Percentiles rank a stretch among this genome's conserved stretches.
Evolutionary conservation across 2,113 vertebrate species (phyloP).

Genomic region (Aspiorhynchus laticeps): DNA sequence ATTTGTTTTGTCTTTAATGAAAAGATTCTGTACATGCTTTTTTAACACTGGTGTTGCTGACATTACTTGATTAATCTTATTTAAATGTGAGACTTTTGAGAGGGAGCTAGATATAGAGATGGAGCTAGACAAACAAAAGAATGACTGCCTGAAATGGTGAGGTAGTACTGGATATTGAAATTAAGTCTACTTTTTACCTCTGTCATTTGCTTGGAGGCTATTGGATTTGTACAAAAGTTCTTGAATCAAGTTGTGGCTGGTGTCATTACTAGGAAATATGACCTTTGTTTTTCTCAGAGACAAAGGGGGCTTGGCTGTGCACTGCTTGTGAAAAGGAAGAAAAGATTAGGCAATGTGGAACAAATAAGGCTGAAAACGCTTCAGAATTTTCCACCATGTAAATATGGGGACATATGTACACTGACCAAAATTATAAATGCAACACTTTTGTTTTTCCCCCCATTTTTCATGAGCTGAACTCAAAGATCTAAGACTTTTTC

Average conservation of each 20-base stretch:
- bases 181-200: not conserved
- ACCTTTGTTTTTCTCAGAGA: conserved; percentile 50
- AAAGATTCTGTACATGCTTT: not conserved
- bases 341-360: not conserved
- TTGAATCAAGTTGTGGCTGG: conserved; percentile 53
- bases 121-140: not conserved
- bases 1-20: not conserved
- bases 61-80: not conserved
- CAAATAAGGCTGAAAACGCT: conserved; percentile 11
- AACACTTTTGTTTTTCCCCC: too few species aligned
- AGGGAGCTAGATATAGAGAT: not conserved
- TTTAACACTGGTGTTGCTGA: not conserved
- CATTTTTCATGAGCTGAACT: too few species aligned
- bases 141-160: not conserved
- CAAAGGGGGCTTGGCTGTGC: conserved; percentile 49
- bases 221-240: not conserved
- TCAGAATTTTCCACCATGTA: conserved; percentile 22
- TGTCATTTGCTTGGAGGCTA: not conserved
- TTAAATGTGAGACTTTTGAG: not conserved
- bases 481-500: too few species aligned
- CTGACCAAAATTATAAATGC: too few species aligned
- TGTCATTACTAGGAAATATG: conserved; percentile 43
- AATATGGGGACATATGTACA: not conserved
- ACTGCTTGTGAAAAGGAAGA: conserved; percentile 39
- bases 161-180: not conserved